Evolutionary conservation across 2,113 vertebrate species (phyloP), one percentile per base, ranked within the genome.

Genomic region (Nyctereutes procyonoides): DNA sequence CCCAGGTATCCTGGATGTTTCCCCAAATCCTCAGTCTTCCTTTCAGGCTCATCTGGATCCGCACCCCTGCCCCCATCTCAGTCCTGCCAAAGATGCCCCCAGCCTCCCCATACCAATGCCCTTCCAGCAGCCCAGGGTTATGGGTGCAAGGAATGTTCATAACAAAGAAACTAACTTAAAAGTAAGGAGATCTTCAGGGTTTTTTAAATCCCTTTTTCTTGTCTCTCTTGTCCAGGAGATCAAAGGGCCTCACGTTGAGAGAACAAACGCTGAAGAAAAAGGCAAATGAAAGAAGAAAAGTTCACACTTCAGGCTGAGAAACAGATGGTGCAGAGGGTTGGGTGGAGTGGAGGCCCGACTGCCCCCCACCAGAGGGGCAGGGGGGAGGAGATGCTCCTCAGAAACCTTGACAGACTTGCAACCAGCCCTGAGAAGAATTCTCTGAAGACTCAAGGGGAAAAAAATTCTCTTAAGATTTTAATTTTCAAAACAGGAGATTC

Each of bases 201-300:
- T 92, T 32, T 94, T 58, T 10, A 53, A 82, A 88, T 69, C 74
- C 84, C 69, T 89, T 65, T 88, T 86, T 86, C 92, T 93, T 35
- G 63, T 95, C 76, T 96, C 55, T 89, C 92, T 98, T 30, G 63
- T 92, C 83, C 83, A 93, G 48, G 22, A 98, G 98, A 99, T 99
- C 99, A 99, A 99, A 99, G 98, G 97, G 71, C 95, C 88, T 97
- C 98, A 97, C 93, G 15, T 93, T n/a, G 98, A 94, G 98, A 97
- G 98, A 98, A 98, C 98, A 99, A 99, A 99, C 51, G 98, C 97
- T 98, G 63, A 96, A 92, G 97, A 89, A 94, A 97, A 94, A 97
- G 62, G 89, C 81, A 95, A 97, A 93, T 69, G 93, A 95, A 92
- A 96, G 93, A 97, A 97, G 71, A 90, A 95, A 96, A 97, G 98